Evolutionary conservation across 2,888 invertebrate species (phyloP).

Genomic region (Rotaria macrura): DNA sequence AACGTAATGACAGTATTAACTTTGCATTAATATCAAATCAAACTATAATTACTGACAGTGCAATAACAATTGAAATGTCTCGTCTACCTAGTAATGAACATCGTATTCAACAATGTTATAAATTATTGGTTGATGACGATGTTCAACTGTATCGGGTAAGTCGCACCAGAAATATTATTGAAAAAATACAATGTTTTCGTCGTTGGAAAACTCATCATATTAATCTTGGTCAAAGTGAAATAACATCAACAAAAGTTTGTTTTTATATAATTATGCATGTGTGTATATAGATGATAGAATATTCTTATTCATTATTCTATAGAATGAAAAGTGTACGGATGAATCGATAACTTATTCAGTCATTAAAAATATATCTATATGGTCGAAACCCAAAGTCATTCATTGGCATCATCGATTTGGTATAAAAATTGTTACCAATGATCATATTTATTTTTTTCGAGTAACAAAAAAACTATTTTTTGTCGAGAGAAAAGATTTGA

Average conservation of each 20-base stretch:
- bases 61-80: neutral
- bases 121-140: slow-evolving; percentile 39
- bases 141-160: slow-evolving; percentile 66
- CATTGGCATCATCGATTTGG: slow-evolving; percentile 26
- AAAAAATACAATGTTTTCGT: slow-evolving; percentile 66
- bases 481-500: neutral
- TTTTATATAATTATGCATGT: neutral
- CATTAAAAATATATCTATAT: slow-evolving; percentile 57
- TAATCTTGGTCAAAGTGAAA: slow-evolving; percentile 59
- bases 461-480: neutral
- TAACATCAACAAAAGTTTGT: slow-evolving; percentile 62
- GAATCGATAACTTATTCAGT: slow-evolving; percentile 61
- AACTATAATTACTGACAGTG: neutral
- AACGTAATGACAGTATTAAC: too few relatives aligned
- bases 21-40: too few relatives aligned
- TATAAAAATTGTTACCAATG: slow-evolving; percentile 21
- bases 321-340: slow-evolving; percentile 56
- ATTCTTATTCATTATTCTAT: slow-evolving; percentile 39
- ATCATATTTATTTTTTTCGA: slow-evolving; percentile 5
- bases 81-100: too few relatives aligned
- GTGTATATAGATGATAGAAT: neutral
- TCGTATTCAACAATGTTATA: too few relatives aligned
- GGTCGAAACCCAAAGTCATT: neutral
- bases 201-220: slow-evolving; percentile 66
- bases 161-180: slow-evolving; percentile 66